These are phyloP conservation scores for Nasonia vitripennis DNA, from an alignment of 1,140 invertebrate species.

Conservation along the genomic window DNA sequence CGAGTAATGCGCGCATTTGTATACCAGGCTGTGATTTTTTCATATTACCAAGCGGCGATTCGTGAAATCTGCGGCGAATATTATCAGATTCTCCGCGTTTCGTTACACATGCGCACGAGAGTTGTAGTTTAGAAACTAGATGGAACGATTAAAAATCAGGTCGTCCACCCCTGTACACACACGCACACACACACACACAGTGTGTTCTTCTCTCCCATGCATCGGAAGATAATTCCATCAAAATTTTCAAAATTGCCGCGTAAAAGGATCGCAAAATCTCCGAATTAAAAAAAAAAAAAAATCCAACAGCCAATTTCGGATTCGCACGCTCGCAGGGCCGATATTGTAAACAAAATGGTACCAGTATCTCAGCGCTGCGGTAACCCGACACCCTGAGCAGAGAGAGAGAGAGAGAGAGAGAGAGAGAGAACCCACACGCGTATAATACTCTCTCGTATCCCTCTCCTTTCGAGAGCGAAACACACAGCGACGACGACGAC, in stretches of 20 bases:
- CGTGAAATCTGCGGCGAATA: not conserved
- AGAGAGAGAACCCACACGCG: slow-evolving; percentile 68
- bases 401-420: slow-evolving; percentile 63
- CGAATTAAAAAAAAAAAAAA: too few species aligned
- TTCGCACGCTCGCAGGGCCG: slow-evolving; percentile 55
- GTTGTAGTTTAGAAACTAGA: too few species aligned
- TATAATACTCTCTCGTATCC: not conserved
- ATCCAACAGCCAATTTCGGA: not conserved
- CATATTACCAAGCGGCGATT: too few species aligned
- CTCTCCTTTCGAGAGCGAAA: not conserved
- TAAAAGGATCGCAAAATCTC: too few species aligned
- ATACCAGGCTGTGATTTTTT: too few species aligned
- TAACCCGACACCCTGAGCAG: slow-evolving; percentile 68
- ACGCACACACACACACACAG: too few species aligned
- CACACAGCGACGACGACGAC: not conserved
- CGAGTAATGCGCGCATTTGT: too few species aligned
- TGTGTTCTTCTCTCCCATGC: not conserved
- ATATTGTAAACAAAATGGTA: slow-evolving; percentile 76
- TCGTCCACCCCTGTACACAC: too few species aligned
- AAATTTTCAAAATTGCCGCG: too few species aligned
- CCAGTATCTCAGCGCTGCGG: slow-evolving; percentile 71
- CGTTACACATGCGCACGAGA: too few species aligned
- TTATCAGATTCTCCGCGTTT: too few species aligned
- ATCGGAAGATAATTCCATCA: slow-evolving; percentile 8
- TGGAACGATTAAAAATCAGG: too few species aligned